A percentile compares a stretch with the other conserved stretches of the same genome.
phyloP scores from a whole-genome alignment of 2,888 invertebrate species.

The Geophilus truncorum region DNA sequence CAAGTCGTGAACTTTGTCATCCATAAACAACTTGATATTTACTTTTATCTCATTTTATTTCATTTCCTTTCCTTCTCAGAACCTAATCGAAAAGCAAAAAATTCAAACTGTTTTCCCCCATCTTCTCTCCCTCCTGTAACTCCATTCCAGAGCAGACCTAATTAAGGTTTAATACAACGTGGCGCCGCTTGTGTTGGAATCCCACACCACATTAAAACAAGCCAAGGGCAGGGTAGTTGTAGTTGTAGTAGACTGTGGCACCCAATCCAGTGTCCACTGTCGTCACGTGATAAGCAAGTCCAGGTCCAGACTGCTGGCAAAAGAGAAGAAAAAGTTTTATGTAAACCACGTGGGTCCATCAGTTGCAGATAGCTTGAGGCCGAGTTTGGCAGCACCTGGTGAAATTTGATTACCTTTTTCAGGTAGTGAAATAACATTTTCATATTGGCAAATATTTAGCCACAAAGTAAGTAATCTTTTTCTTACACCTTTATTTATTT shows the following conservation, averaged over 20 bases:
- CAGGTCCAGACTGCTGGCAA: slow-evolving; percentile 1
- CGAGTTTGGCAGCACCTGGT: neutral
- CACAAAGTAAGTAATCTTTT: neutral
- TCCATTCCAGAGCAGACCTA: neutral
- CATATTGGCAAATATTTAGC: neutral
- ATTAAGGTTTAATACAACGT: slow-evolving; percentile 4
- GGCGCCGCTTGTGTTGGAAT: slow-evolving; percentile 19
- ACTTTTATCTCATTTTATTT: too few species aligned
- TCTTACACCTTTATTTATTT: too few species aligned
- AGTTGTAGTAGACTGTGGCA: slow-evolving; percentile 11
- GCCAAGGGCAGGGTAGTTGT: slow-evolving; percentile 18
- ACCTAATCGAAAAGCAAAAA: too few species aligned
- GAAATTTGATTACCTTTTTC: slow-evolving; percentile 18
- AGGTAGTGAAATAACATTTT: neutral
- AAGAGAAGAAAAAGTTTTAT: slow-evolving; percentile 4
- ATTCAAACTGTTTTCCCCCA: neutral
- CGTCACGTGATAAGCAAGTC: slow-evolving; percentile 15
- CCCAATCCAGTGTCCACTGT: slow-evolving; percentile 22
- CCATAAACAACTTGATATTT: too few species aligned
- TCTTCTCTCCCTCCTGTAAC: neutral
- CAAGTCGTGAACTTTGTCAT: too few species aligned
- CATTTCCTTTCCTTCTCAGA: too few species aligned
- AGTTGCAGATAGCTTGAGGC: slow-evolving; percentile 1
- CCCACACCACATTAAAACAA: neutral
- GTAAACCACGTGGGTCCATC: neutral